Percentiles rank a stretch among this genome's conserved stretches.
These are phyloP conservation scores for Melanotus villosus DNA, from an alignment of 2,888 invertebrate species.

Conservation along the genomic window DNA sequence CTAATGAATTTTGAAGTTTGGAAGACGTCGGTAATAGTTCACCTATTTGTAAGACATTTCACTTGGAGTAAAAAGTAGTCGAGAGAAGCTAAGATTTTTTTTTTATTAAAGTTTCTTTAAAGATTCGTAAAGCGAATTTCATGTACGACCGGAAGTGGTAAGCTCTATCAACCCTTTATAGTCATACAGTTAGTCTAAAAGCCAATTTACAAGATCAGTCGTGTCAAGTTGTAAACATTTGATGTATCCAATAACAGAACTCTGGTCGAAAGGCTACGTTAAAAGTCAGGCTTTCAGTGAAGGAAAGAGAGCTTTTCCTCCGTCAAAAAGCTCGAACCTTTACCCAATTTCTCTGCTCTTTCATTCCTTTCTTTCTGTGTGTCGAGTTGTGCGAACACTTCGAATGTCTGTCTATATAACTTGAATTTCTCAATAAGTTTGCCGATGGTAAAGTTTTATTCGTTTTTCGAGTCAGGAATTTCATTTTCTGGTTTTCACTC, in stretches of 20 bases:
- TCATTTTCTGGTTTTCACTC: conserved; percentile 54
- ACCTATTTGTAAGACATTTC: too few relatives aligned
- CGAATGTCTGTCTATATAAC: conserved; percentile 56
- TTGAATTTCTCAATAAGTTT: conserved; percentile 58
- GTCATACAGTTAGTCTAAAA: conserved; percentile 48
- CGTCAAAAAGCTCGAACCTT: conserved; percentile 55
- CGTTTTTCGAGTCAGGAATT: conserved; percentile 53
- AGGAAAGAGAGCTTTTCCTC: conserved; percentile 36
- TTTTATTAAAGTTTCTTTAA: too few relatives aligned
- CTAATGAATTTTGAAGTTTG: too few relatives aligned
- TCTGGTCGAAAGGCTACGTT: conserved; percentile 54
- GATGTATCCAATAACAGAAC: conserved; percentile 57
- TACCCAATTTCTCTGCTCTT: conserved; percentile 56
- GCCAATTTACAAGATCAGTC: conserved; percentile 59
- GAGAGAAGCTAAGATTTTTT: too few relatives aligned
- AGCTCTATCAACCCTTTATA: conserved; percentile 9
- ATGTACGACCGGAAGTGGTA: not conserved
- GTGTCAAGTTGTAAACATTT: conserved; percentile 60
- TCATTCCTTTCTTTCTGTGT: conserved; percentile 51
- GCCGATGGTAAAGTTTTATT: conserved; percentile 50
- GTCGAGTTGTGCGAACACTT: conserved; percentile 52
- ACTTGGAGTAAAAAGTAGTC: too few relatives aligned
- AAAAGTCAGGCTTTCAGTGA: conserved; percentile 47
- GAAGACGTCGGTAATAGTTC: too few relatives aligned
- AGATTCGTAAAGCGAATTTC: too few relatives aligned